A percentile compares a stretch with the other conserved stretches of the same genome.
These are phyloP conservation scores for Gobius niger DNA, from an alignment of 2,113 vertebrate genomes.

Conservation along the genomic window DNA sequence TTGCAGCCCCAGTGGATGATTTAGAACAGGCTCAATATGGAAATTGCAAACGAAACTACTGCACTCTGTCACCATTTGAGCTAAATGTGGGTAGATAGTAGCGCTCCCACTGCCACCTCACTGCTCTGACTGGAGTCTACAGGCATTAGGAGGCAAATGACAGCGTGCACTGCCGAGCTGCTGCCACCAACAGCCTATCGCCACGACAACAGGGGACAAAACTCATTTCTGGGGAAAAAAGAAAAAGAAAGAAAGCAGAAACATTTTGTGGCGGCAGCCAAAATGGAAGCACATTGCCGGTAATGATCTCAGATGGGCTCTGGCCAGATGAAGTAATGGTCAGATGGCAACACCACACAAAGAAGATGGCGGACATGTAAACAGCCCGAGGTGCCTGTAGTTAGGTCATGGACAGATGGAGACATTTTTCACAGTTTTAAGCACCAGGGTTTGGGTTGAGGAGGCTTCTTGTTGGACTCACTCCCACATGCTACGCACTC, in stretches of 20 bases:
- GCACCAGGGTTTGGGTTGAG: conserved; percentile 19
- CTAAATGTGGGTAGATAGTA: conserved; percentile 19
- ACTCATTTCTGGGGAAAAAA: conserved; percentile 22
- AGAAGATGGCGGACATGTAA: conserved; percentile 5
- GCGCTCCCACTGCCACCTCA: conserved; percentile 23
- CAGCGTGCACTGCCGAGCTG: conserved; percentile 9
- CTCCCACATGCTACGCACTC: conserved; percentile 9
- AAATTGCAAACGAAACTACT: conserved; percentile 19
- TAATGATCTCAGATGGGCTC: conserved; percentile 17
- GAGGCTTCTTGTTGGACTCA: conserved; percentile 25
- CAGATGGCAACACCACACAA: background rate
- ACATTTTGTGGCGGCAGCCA: background rate
- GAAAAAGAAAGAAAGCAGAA: background rate
- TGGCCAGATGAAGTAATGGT: background rate
- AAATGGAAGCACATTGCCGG: conserved; percentile 16
- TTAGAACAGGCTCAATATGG: background rate
- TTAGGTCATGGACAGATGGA: conserved; percentile 1
- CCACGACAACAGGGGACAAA: conserved; percentile 6
- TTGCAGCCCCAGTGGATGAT: too few species aligned
- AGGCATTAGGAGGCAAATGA: conserved; percentile 33
- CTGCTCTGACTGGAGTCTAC: conserved; percentile 31
- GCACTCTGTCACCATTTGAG: conserved; percentile 21
- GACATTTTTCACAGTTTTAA: conserved; percentile 23
- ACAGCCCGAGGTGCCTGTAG: conserved; percentile 21
- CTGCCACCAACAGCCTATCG: conserved; percentile 12